Base-by-base conservation (phyloP, 64 coral and sea anemone species). In the Pocillopora damicornis region DNA sequence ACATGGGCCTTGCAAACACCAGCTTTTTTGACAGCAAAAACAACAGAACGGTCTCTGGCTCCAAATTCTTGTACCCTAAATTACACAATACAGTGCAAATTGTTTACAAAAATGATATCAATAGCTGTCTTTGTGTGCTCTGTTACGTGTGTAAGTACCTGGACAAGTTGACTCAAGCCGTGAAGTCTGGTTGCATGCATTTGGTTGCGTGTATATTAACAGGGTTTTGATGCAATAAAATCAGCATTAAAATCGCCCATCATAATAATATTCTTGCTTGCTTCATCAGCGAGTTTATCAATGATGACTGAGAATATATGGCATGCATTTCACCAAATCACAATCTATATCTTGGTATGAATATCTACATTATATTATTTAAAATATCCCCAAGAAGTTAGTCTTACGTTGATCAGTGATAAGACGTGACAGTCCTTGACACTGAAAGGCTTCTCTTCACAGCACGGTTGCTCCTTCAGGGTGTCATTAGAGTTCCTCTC, bases 1-100 rank as follows among this genome's bases (percentile, higher is more conserved):
- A 35, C 35, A 15, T 34, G 60, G 37, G 22, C 76, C 9, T 92
- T 92, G 64, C 62, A 84, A 79, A 87, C 69, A 17, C 89, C 81
- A 0, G 74, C 80, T 91, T 91, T 91, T n/a, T 91, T 91, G 11
- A 83, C 59, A 58, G 82, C 81, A 57, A 91, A 91, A 68, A 91
- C 81, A 69, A 86, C 58, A 61, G 89, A 91, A 45, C 86, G 89
- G 79, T 91, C 74, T 59, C 81, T 72, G 17, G 73, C 79, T 76
- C 12, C 81, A 30, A 83, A 91, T 13, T 79, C 63, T 74, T 87
- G 90, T 9, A 92, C 85, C 61, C 84, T 76, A 15, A 36, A 36
- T 76, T 12, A 36, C 42, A 76, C n/a, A n/a, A n/a, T n/a, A n/a
- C n/a, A n/a, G n/a, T n/a, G n/a, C n/a, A n/a, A n/a, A n/a, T n/a